Percentiles rank a stretch among this genome's conserved stretches.
Evolutionary conservation across 2,888 invertebrate genomes (phyloP).

Genomic region (Thereva unica): DNA sequence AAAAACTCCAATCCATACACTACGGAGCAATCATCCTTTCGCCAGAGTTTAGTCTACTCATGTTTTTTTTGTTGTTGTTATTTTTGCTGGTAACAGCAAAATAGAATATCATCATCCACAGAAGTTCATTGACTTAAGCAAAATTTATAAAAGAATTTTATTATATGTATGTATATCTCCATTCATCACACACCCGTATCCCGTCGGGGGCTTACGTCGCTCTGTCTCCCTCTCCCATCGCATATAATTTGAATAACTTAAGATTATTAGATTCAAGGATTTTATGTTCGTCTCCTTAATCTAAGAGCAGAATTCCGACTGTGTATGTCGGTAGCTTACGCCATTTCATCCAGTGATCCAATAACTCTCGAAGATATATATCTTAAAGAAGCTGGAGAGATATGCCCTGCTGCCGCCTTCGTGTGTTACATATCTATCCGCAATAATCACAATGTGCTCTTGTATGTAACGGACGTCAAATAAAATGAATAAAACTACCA

Average conservation of each 20-base stretch:
- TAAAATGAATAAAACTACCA: slow-evolving; percentile 30
- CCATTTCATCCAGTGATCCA: slow-evolving; percentile 25
- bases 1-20: too few relatives aligned
- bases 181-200: too few relatives aligned
- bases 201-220: too few relatives aligned
- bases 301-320: neutral
- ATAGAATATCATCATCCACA: too few relatives aligned
- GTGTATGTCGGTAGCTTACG: neutral
- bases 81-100: too few relatives aligned
- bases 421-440: slow-evolving; percentile 11
- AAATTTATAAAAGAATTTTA: too few relatives aligned
- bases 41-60: too few relatives aligned
- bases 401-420: neutral
- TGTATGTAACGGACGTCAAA: slow-evolving; percentile 9
- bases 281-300: slow-evolving; percentile 17
- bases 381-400: neutral
- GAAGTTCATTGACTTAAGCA: too few relatives aligned
- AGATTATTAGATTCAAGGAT: slow-evolving; percentile 27
- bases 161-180: too few relatives aligned
- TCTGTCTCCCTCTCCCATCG: too few relatives aligned
- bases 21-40: too few relatives aligned
- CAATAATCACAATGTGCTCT: slow-evolving; percentile 18
- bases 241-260: slow-evolving; percentile 22
- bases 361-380: slow-evolving; percentile 27
- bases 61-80: too few relatives aligned